These are phyloP conservation scores for Tamandua tetradactyla DNA, from an alignment of 2,797 vertebrate species.

Conservation along the genomic window DNA sequence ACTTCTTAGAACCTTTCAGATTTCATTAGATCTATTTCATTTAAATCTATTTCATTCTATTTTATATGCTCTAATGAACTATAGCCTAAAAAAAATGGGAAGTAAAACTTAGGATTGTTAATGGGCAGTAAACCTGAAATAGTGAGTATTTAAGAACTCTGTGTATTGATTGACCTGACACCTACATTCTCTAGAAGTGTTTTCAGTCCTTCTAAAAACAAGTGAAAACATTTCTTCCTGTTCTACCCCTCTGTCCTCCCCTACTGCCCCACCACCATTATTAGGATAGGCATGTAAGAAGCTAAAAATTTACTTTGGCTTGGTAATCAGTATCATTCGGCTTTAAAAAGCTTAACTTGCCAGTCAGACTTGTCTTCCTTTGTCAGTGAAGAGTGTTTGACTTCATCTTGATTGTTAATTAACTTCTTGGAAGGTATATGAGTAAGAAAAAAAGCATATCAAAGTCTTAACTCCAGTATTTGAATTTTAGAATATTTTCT, in stretches of 20 bases:
- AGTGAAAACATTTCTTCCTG: neutral
- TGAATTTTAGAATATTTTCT: conserved; percentile 30
- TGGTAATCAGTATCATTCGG: neutral
- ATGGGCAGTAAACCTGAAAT: neutral
- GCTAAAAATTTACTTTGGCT: neutral
- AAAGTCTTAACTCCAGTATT: neutral
- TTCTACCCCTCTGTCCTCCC: neutral
- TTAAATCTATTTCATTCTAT: no score
- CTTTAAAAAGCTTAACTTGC: conserved; percentile 27
- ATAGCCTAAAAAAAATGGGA: neutral
- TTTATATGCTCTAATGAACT: neutral
- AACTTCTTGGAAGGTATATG: conserved; percentile 27
- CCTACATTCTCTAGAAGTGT: neutral
- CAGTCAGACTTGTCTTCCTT: neutral
- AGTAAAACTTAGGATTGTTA: neutral
- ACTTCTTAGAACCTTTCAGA: neutral
- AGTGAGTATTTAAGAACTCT: neutral
- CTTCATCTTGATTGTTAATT: conserved; percentile 28
- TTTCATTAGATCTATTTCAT: neutral
- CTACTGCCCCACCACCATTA: no score
- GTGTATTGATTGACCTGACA: neutral
- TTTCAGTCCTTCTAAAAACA: neutral
- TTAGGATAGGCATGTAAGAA: neutral
- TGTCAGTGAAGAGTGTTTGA: neutral
- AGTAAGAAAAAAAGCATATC: neutral